Evolutionary conservation across 2,797 vertebrate genomes (phyloP).

Genomic region (Pempheris klunzingeri): DNA sequence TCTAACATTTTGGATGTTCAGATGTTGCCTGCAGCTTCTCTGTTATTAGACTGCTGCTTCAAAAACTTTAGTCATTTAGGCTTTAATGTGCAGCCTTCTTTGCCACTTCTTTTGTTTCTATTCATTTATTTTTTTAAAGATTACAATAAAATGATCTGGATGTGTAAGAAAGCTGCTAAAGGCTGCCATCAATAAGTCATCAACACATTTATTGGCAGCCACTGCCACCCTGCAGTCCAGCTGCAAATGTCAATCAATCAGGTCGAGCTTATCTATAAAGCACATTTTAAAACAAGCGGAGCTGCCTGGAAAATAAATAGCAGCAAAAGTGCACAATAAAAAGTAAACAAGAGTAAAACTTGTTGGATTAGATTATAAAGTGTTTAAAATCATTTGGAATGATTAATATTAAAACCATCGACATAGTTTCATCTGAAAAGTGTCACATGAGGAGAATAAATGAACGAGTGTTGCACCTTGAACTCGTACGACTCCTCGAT

Average conservation of each 20-base stretch:
- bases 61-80: background rate
- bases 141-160: background rate
- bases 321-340: no score
- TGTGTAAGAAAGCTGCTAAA: background rate
- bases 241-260: background rate
- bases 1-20: background rate
- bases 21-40: background rate
- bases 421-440: no score
- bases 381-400: no score
- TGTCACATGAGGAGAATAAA: background rate
- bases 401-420: no score
- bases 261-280: no score
- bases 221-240: background rate
- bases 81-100: background rate
- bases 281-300: no score
- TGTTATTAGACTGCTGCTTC: background rate
- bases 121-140: background rate
- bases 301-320: no score
- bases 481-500: constrained; percentile 97
- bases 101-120: background rate
- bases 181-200: background rate
- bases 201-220: background rate
- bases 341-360: no score
- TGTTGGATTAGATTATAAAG: no score
- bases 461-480: constrained; percentile 83